These are phyloP conservation scores for Strigamia crassipes DNA, from an alignment of 2,888 invertebrate genomes.

Conservation along the genomic window DNA sequence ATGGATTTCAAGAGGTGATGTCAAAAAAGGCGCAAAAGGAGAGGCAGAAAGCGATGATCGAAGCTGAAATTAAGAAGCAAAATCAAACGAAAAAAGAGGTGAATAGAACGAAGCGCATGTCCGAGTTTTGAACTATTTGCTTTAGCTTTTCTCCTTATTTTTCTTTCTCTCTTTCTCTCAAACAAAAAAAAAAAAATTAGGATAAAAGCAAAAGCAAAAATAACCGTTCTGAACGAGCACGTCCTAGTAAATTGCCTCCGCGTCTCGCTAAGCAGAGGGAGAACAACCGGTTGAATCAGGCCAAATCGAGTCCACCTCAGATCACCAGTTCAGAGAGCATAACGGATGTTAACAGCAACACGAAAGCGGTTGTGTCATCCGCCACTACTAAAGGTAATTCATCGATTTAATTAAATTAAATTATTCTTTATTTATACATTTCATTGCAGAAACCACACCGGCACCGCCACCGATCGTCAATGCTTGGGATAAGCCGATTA, in stretches of 20 bases:
- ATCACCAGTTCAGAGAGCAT: slow-evolving; percentile 54
- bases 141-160: slow-evolving; percentile 41
- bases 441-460: slow-evolving; percentile 52
- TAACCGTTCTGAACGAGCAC: slow-evolving; percentile 55
- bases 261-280: slow-evolving; percentile 77
- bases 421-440: neutral
- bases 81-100: slow-evolving; percentile 55
- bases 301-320: slow-evolving; percentile 55
- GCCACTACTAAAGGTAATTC: slow-evolving; percentile 18
- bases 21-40: slow-evolving; percentile 76
- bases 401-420: neutral
- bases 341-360: slow-evolving; percentile 47
- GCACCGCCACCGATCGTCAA: slow-evolving; percentile 70
- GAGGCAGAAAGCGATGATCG: slow-evolving; percentile 57
- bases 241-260: slow-evolving; percentile 72
- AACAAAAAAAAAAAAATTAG: slow-evolving; percentile 45
- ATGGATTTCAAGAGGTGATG: slow-evolving; percentile 81
- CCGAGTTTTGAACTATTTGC: neutral
- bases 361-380: slow-evolving; percentile 43
- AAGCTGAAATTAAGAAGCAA: slow-evolving; percentile 59
- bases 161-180: slow-evolving; percentile 30
- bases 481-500: slow-evolving; percentile 86
- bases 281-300: slow-evolving; percentile 63
- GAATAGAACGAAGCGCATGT: neutral
- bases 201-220: slow-evolving; percentile 51